Evolutionary conservation across 2,888 invertebrate species (phyloP), one percentile per base, ranked within the genome.

Genomic region (Fissipunctia ypsillon): DNA sequence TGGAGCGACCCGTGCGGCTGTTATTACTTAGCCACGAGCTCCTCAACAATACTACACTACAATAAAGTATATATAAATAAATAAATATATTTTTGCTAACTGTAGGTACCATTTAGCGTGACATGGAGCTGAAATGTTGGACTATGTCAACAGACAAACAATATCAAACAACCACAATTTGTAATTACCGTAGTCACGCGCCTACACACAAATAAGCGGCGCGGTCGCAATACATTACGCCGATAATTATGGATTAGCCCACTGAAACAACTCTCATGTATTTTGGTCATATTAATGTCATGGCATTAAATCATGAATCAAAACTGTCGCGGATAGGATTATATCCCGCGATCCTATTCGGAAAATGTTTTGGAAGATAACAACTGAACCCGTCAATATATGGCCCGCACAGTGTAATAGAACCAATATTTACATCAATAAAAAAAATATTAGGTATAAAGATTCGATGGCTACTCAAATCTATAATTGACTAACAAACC

Each of bases 171-270:
- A 84, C 91, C 91, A 85, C 92, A 90, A 87, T 87, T 87, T 87
- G 91, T 90, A 91, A 92, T 93, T 92, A 90, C 87, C 78, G 84
- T 81, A 89, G 91, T 88, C 90, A 90, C 87, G 89, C 88, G 87
- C 87, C 86, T 87, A 87, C 91, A 90, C 90, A 91, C 91, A 92
- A 92, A 91, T 90, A 90, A 88, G 86, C 90, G 83, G 78, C 83
- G 90, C 81, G 90, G 87, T 83, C 86, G 89, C 90, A 88, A 90
- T 91, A 89, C 90, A 90, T 93, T 89, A 90, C 87, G 80, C 84
- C 88, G 84, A 92, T 92, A 91, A 94, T 91, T 91, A 92, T 89
- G 90, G 91, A 92, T 93, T 91, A 92, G 91, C 87, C 84, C 75
- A 86, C 88, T 90, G 88, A 89, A 92, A 92, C 90, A 90, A 90